These are phyloP conservation scores for Sclerurus mexicanus DNA, from an alignment of 2,113 vertebrate genomes.

Conservation along the genomic window DNA sequence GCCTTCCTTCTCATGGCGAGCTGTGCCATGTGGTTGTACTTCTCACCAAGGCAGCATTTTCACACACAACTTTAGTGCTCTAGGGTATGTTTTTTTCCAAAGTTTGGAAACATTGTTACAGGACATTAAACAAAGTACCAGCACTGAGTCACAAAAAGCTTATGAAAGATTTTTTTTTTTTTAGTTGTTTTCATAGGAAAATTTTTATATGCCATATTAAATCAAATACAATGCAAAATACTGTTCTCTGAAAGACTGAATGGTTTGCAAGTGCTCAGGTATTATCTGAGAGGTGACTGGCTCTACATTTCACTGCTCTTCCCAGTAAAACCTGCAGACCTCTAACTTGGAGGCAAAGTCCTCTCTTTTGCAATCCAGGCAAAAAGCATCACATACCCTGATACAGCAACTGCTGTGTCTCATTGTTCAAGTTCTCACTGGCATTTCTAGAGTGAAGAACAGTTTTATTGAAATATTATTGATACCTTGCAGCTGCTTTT, in stretches of 20 bases:
- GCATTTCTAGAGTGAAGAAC: neutral
- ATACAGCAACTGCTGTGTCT: neutral
- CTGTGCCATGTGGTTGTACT: slow-evolving; percentile 34
- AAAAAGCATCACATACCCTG: neutral
- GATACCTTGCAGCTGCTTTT: neutral
- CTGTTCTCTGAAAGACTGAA: neutral
- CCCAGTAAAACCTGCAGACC: neutral
- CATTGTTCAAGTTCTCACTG: neutral
- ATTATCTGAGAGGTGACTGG: neutral
- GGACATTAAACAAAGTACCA: neutral
- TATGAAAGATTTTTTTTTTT: neutral
- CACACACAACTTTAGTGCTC: neutral
- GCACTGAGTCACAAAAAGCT: neutral
- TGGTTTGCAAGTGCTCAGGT: neutral
- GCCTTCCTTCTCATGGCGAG: neutral
- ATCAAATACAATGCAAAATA: neutral
- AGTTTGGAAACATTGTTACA: slow-evolving; percentile 16
- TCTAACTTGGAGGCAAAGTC: neutral
- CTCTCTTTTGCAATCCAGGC: neutral
- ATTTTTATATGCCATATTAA: neutral
- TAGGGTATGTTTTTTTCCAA: neutral
- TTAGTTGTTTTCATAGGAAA: neutral
- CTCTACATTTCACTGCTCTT: neutral
- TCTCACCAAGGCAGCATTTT: slow-evolving; percentile 23
- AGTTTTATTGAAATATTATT: neutral